phyloP scores from a whole-genome alignment of 2,113 vertebrate genomes.

The Microcebus lehilahytsara region DNA sequence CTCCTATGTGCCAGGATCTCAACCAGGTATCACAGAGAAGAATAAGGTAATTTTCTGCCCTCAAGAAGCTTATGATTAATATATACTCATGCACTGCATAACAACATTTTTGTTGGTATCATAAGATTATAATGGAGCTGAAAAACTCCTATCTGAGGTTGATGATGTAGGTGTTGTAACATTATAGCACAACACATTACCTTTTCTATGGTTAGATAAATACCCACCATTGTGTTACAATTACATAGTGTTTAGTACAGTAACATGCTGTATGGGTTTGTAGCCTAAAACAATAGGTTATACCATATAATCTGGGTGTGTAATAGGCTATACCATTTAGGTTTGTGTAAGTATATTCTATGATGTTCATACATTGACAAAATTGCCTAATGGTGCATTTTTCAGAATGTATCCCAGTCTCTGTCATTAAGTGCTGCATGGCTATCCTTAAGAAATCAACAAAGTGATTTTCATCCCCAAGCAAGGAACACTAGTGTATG shows the following conservation, averaged over 20 bases:
- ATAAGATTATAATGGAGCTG: neutral
- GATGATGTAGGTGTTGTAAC: neutral
- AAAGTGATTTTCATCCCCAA: conserved; percentile 7
- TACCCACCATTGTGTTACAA: neutral
- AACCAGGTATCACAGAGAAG: neutral
- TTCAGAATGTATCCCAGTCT: neutral
- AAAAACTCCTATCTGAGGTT: neutral
- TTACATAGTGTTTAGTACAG: neutral
- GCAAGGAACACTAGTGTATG: neutral
- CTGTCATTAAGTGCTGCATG: neutral
- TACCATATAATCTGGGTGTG: neutral
- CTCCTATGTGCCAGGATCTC: neutral
- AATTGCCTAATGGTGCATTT: neutral
- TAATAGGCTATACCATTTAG: neutral
- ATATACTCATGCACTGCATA: neutral
- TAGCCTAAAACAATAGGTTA: neutral
- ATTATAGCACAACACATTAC: neutral
- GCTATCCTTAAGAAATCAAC: neutral
- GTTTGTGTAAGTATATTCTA: neutral
- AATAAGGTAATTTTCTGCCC: neutral
- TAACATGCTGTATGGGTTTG: neutral
- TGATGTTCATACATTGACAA: neutral
- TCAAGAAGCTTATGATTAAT: conserved; percentile 29
- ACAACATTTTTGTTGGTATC: neutral
- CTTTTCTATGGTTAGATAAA: neutral